Evolutionary conservation across 2,888 invertebrate genomes (phyloP).

Genomic region (Diadegma fenestrale): DNA sequence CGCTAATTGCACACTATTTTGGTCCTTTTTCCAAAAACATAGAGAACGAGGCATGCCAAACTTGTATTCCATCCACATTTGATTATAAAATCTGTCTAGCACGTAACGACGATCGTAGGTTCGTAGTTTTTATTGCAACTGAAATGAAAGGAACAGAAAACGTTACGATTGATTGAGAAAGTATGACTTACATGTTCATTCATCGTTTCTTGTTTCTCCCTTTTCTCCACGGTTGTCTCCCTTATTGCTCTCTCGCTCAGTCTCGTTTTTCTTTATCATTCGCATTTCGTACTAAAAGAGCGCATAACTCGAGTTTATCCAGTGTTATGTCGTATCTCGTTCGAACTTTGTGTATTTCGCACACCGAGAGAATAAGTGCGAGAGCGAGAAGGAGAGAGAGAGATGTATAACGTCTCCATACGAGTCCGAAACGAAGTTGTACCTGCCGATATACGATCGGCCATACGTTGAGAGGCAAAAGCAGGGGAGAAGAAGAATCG

Average conservation of each 20-base stretch:
- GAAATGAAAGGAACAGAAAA: not conserved
- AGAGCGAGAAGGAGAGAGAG: not conserved
- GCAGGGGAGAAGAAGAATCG: constrained; percentile 48
- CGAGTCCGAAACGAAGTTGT: constrained; percentile 80
- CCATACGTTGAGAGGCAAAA: constrained; percentile 48
- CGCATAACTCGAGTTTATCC: constrained; percentile 51
- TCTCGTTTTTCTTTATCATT: constrained; percentile 32
- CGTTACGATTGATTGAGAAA: not conserved
- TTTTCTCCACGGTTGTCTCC: constrained; percentile 34
- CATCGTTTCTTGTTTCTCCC: constrained; percentile 37
- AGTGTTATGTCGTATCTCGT: constrained; percentile 50
- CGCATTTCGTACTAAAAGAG: constrained; percentile 42
- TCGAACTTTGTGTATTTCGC: constrained; percentile 53
- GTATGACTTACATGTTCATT: not conserved
- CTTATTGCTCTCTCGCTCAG: not conserved
- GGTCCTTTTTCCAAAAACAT: too few relatives aligned
- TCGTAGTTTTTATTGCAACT: not conserved
- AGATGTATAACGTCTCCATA: constrained; percentile 82
- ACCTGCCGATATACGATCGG: constrained; percentile 83
- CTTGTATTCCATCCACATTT: too few relatives aligned
- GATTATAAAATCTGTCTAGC: too few relatives aligned
- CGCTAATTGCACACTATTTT: too few relatives aligned
- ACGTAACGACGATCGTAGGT: too few relatives aligned
- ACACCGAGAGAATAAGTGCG: constrained; percentile 28
- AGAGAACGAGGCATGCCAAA: too few relatives aligned